Base-by-base conservation (phyloP, 2,797 vertebrate species). In the Steatocranus sp. region DNA sequence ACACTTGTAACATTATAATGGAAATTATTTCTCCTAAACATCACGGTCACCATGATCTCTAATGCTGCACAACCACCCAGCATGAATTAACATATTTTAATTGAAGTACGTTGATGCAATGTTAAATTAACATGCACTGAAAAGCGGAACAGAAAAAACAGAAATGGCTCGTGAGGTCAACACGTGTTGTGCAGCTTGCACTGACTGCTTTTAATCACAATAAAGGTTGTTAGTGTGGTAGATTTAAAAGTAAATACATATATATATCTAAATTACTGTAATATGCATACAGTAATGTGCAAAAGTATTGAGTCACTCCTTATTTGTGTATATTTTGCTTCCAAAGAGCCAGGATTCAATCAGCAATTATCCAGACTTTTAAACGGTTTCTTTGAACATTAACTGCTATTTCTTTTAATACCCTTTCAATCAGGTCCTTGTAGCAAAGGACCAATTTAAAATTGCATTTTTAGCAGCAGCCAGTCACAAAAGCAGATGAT, bases 61-160 rank as follows among this genome's bases (percentile, higher is more conserved):
- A 23, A 75, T 14, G 5, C 46, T 66, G 75, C 58, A 56, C 75
- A 63, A 25, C 56, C 76, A 18, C 80, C 56, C 66, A 48, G 83
- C 79, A 80, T 83, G 75, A 79, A 86, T 88, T 84, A 68, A 54
- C 83, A 84, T 79, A 75, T 89, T 87, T 91, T 82, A 86, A 84
- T 76, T 76, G 56, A 81, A 84, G 80, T 54, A 78, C 79, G 63
- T 58, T 84, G 74, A 84, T 81, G 68, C 68, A 86, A 4, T 61
- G 54, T 84, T 38, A 11, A 84, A 79, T 84, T 75, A 76, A 79
- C 77, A 70, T 78, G 41, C 87, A 61, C 63, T 48, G 77, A 87
- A 79, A 82, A 80, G 51, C 73, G 34, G 77, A 86, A 77, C 34
- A 66, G 58, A 77, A 75, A 58, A 87, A 80, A 38, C 36, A 70